These are phyloP conservation scores for Chroicocephalus ridibundus DNA, from an alignment of 2,113 vertebrate genomes.

Conservation along the genomic window DNA sequence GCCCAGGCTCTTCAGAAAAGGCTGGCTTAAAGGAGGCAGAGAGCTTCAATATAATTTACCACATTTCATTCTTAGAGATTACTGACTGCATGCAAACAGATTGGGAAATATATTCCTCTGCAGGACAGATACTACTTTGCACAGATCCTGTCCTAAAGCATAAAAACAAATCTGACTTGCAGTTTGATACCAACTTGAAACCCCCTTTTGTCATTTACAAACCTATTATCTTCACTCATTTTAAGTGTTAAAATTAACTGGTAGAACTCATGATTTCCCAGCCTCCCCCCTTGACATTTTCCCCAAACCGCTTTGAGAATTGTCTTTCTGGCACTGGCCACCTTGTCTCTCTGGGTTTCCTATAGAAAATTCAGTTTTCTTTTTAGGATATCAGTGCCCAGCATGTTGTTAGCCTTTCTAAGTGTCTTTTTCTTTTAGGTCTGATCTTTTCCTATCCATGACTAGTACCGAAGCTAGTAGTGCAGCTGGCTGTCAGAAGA, in stretches of 20 bases:
- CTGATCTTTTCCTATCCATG: neutral
- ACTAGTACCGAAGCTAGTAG: neutral
- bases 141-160: neutral
- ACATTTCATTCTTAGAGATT: neutral
- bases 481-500: neutral
- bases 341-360: neutral
- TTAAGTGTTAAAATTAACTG: neutral
- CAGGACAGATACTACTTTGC: neutral
- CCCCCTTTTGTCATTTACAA: neutral
- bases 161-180: neutral
- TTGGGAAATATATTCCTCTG: neutral
- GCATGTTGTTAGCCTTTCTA: neutral
- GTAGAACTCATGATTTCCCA: neutral
- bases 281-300: neutral
- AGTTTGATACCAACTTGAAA: neutral
- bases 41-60: neutral
- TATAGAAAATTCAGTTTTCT: neutral
- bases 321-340: neutral
- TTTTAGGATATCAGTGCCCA: neutral
- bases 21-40: neutral
- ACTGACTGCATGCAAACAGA: neutral
- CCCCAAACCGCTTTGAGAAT: neutral
- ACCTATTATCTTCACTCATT: neutral
- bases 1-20: neutral
- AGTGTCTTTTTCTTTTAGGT: neutral